Base-by-base conservation (phyloP, 2,113 vertebrate species). In the Pygoscelis antarcticus region DNA sequence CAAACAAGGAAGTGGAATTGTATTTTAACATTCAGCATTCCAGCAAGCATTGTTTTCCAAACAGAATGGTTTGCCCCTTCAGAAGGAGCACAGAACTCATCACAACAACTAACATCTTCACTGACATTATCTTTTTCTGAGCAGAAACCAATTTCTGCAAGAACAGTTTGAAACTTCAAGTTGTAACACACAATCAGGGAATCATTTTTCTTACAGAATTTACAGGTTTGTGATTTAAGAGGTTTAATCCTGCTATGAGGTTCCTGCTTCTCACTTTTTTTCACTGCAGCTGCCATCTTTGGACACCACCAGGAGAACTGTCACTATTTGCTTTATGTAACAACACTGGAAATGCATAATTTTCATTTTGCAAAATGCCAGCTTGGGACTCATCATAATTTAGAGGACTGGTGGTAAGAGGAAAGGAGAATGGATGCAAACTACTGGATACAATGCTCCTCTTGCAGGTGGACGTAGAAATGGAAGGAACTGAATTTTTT, bases 61-160 rank as follows among this genome's bases (percentile, higher is more conserved):
- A 66, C 29, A 25, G 36, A 83, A 62, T 32, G 11, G 1, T 20
- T 81, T 65, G 72, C 61, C 66, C 46, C 42, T 47, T 61, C 42
- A 13, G 32, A 54, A 19, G 69, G 69, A 64, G 52, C 14, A 29
- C 47, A 49, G 54, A 42, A 78, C 46, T 83, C 95, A 97, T 89
- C 76, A 81, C 66, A 94, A 96, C 91, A 96, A 82, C 77, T 64
- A 94, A 65, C 81, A 57, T 92, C 95, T 82, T 96, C 98, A 98
- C 78, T 98, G 98, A 98, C 95, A 80, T 97, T 98, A 98, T 98
- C 98, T 98, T 95, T 96, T 98, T 81, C 87, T 96, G 93, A 97
- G 93, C 95, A 98, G 97, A 98, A 99, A 98, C 83, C 98, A 98
- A 98, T 98, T 99, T 98, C 97, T 93, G 93, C 77, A 61, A 97